Conservation (phyloP, 2,797 vertebrate species). For the Pampus argenteus region DNA sequence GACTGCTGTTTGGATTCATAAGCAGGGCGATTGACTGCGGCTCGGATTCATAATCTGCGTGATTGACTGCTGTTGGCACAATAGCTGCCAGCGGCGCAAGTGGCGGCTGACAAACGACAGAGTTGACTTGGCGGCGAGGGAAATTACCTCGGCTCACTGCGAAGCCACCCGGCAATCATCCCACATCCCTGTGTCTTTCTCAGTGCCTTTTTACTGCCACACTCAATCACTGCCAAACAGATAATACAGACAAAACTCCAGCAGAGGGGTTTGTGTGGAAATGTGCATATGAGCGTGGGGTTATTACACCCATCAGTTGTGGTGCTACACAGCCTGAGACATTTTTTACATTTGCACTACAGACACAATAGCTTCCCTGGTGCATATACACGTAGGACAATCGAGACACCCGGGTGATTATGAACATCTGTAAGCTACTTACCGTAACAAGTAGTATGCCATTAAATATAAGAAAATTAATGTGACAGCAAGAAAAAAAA, state of each 20-base stretch:
- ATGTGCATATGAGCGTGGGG: conserved; percentile 59
- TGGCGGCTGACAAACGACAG: conserved; percentile 81
- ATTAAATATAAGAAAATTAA: conserved; percentile 65
- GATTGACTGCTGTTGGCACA: conserved; percentile 85
- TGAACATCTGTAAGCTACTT: conserved; percentile 55
- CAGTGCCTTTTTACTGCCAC: conserved; percentile 79
- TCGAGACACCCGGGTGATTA: conserved; percentile 57
- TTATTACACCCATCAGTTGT: conserved; percentile 69
- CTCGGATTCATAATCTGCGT: conserved; percentile 79
- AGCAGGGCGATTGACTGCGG: conserved; percentile 79
- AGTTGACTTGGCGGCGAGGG: conserved; percentile 73
- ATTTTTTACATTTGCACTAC: conserved; percentile 51
- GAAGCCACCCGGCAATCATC: conserved; percentile 79
- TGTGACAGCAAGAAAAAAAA: conserved; percentile 50
- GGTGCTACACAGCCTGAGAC: conserved; percentile 36
- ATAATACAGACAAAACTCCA: conserved; percentile 73
- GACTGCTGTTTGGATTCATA: conserved; percentile 81
- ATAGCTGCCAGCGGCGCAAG: conserved; percentile 80
- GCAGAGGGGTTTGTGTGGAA: conserved; percentile 53
- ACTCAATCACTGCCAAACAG: conserved; percentile 81
- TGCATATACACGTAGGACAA: conserved; percentile 41
- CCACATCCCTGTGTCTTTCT: conserved; percentile 73
- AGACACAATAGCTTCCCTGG: conserved; percentile 42
- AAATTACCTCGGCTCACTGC: conserved; percentile 80
- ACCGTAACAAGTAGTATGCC: conserved; percentile 26